Conservation (phyloP, 92 coral and sea anemone genomes). For the Meandrina meandrites region DNA sequence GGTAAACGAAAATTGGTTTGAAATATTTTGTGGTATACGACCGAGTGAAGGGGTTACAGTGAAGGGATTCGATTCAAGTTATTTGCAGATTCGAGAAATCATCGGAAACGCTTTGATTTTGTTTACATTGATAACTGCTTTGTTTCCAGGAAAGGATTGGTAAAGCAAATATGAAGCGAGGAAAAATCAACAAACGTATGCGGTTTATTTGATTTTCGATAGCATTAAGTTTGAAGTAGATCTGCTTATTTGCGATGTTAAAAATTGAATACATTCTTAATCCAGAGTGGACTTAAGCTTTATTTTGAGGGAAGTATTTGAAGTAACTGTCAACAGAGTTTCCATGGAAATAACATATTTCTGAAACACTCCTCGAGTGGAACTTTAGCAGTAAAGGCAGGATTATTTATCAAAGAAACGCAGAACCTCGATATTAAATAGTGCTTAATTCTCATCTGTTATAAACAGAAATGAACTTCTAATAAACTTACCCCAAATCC, state of each 20-base stretch:
- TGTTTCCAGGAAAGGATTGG: background rate
- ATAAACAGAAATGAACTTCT: background rate
- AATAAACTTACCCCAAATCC: conserved; percentile 72
- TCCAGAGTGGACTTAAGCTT: background rate
- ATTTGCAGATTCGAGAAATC: too few relatives aligned
- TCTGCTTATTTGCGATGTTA: background rate
- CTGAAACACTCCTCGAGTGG: too few relatives aligned
- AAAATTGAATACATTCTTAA: background rate
- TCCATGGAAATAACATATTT: too few relatives aligned
- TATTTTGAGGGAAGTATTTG: background rate
- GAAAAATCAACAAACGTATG: background rate
- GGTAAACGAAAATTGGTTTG: background rate
- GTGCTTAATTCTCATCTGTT: background rate
- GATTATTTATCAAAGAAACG: too few relatives aligned
- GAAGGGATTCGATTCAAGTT: too few relatives aligned
- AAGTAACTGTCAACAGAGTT: background rate
- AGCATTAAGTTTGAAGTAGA: background rate
- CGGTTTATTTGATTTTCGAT: too few relatives aligned
- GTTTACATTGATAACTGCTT: background rate
- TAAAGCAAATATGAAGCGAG: background rate
- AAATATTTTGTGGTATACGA: too few relatives aligned
- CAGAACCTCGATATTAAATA: background rate
- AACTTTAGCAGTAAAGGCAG: too few relatives aligned
- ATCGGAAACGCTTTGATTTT: too few relatives aligned
- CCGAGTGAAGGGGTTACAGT: too few relatives aligned